Evolutionary conservation across 2,888 invertebrate species (phyloP).

Genomic region (Stegophylla sp.): DNA sequence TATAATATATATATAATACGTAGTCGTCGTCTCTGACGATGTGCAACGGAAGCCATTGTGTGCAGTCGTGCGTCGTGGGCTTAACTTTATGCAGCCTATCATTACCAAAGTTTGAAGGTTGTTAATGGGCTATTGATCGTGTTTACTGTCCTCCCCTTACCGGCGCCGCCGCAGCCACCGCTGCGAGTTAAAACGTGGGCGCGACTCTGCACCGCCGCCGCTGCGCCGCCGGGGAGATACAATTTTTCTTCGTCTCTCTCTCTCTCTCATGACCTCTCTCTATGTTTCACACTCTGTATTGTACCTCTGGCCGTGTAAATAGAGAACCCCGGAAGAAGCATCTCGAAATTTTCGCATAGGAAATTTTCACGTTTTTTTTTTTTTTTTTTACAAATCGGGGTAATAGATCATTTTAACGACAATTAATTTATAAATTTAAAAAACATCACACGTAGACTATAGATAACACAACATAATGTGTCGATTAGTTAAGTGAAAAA

Average conservation of each 20-base stretch:
- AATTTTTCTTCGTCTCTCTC: slow-evolving; percentile 33
- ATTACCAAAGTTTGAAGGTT: slow-evolving; percentile 53
- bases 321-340: no score
- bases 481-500: no score
- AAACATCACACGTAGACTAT: no score
- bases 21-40: slow-evolving; percentile 14
- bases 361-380: no score
- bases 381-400: no score
- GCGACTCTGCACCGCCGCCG: not conserved
- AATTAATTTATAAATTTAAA: no score
- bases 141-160: slow-evolving; percentile 6
- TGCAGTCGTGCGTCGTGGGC: slow-evolving; percentile 25
- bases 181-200: not conserved
- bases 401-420: no score
- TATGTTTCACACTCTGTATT: not conserved
- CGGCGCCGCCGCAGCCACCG: not conserved
- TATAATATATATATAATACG: no score
- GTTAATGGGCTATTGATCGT: slow-evolving; percentile 58
- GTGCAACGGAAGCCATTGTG: slow-evolving; percentile 52
- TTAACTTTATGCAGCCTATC: slow-evolving; percentile 44
- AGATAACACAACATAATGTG: no score
- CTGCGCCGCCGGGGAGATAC: slow-evolving; percentile 22
- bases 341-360: no score
- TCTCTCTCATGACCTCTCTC: not conserved
- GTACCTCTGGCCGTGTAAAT: no score